A percentile compares a stretch with the other conserved stretches of the same genome.
Conservation (phyloP, 1,140 invertebrate genomes). For the Pseudomyrmex gracilis region DNA sequence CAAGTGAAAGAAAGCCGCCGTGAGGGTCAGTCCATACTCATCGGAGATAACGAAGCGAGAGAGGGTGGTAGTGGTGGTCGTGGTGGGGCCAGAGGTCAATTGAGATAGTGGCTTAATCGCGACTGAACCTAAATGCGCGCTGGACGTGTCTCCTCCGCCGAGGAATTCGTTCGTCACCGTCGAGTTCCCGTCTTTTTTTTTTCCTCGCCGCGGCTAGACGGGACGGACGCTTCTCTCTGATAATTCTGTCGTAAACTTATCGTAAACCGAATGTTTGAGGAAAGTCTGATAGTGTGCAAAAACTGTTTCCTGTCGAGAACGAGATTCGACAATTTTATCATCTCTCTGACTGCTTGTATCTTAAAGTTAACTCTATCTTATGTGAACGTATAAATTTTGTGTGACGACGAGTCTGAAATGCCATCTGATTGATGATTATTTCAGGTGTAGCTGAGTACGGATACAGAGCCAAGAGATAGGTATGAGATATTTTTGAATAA, state of each 20-base stretch:
- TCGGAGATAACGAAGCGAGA: slow-evolving; percentile 60
- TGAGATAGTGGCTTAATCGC: slow-evolving; percentile 75
- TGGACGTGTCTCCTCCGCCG: not conserved
- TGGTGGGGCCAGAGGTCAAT: slow-evolving; percentile 81
- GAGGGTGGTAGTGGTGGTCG: slow-evolving; percentile 33
- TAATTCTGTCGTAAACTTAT: not conserved
- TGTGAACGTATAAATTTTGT: no score
- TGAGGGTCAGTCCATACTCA: slow-evolving; percentile 63
- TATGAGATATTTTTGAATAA: no score
- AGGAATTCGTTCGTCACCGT: not conserved
- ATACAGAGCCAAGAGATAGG: no score
- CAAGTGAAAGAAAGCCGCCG: slow-evolving; percentile 77
- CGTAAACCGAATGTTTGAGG: not conserved
- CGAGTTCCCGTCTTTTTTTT: not conserved
- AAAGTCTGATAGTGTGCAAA: not conserved
- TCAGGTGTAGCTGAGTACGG: no score
- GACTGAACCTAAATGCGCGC: slow-evolving; percentile 13
- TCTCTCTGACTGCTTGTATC: no score
- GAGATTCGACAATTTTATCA: no score
- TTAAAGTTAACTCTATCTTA: no score
- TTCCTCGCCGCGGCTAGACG: not conserved
- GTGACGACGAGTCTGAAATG: no score
- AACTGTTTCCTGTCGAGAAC: no score
- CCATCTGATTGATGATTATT: no score
- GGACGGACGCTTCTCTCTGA: not conserved